phyloP scores from a whole-genome alignment of 2,113 vertebrate species.

The Dicentrarchus labrax region DNA sequence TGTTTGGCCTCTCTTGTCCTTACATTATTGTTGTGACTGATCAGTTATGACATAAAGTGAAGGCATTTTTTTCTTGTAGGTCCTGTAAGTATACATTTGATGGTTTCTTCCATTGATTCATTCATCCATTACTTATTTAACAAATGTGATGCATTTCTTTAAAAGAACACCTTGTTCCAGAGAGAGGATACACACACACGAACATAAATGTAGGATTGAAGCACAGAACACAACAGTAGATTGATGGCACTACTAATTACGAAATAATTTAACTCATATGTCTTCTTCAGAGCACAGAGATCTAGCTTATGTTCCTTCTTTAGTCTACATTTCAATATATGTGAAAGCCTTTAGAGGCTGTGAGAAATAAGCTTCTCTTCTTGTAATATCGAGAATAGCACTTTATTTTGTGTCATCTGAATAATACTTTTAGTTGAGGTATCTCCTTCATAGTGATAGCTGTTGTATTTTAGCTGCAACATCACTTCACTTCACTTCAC shows the following conservation, averaged over 20 bases:
- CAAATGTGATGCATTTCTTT: not conserved
- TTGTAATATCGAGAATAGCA: constrained; percentile 41
- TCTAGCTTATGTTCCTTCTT: constrained; percentile 20
- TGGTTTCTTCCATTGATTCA: constrained; percentile 7
- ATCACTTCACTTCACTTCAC: not conserved
- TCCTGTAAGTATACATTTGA: not conserved
- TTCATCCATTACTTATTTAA: not conserved
- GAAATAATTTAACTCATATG: not conserved
- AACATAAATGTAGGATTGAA: constrained; percentile 6
- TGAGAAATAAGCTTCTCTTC: constrained; percentile 36
- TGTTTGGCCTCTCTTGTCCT: constrained; percentile 41
- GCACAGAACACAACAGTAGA: not conserved
- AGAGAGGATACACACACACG: not conserved
- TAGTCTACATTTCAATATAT: constrained; percentile 27
- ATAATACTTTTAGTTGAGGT: constrained; percentile 32
- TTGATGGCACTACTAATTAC: not conserved
- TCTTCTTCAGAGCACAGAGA: constrained; percentile 17
- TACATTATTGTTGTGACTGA: constrained; percentile 49
- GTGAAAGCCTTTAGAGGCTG: constrained; percentile 35
- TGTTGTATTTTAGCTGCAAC: constrained; percentile 8
- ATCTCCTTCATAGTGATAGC: constrained; percentile 21
- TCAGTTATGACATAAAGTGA: constrained; percentile 37
- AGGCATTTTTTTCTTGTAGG: constrained; percentile 12
- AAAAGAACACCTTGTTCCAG: not conserved
- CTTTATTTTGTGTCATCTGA: constrained; percentile 50